These are phyloP conservation scores for Ctenopoma multispine DNA, from an alignment of 2,797 vertebrate species.

Conservation along the genomic window DNA sequence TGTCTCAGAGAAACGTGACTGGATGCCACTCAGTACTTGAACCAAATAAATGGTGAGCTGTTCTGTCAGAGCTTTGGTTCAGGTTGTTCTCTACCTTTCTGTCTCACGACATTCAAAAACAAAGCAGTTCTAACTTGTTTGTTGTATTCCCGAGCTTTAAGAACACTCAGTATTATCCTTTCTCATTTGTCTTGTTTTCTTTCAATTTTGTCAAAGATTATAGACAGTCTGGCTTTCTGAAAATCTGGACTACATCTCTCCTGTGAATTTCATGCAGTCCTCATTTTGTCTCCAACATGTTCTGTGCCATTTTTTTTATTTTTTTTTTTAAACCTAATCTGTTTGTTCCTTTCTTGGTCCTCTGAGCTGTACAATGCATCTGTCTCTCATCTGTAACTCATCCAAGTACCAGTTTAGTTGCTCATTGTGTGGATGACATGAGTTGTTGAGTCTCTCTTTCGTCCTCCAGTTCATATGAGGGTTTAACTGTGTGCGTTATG, in stretches of 20 bases:
- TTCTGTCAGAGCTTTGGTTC: conserved; percentile 1
- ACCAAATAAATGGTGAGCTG: conserved; percentile 18
- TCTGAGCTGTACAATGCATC: conserved; percentile 57
- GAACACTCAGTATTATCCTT: conserved; percentile 30
- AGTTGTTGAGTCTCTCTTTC: neutral
- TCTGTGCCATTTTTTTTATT: conserved; percentile 5
- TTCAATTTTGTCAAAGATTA: conserved; percentile 52
- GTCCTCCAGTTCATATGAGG: conserved; percentile 36
- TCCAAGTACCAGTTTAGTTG: conserved; percentile 41
- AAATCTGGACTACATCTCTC: conserved; percentile 53
- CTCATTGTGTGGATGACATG: too few relatives aligned
- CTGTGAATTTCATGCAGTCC: conserved; percentile 52
- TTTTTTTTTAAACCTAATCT: conserved; percentile 40
- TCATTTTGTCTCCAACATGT: conserved; percentile 51
- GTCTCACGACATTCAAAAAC: conserved; percentile 5
- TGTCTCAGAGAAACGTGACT: conserved; percentile 32
- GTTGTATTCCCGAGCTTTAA: conserved; percentile 10
- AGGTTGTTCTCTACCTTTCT: conserved; percentile 21
- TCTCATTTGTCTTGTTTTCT: conserved; percentile 42
- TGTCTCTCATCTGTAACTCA: conserved; percentile 57
- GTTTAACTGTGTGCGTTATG: conserved; percentile 50
- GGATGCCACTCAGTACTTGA: conserved; percentile 22
- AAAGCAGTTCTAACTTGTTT: conserved; percentile 1
- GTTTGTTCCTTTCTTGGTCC: conserved; percentile 63
- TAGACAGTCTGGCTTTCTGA: conserved; percentile 27